phyloP scores from a whole-genome alignment of 2,888 invertebrate genomes.

The Vannuccia rotundouncinata region DNA sequence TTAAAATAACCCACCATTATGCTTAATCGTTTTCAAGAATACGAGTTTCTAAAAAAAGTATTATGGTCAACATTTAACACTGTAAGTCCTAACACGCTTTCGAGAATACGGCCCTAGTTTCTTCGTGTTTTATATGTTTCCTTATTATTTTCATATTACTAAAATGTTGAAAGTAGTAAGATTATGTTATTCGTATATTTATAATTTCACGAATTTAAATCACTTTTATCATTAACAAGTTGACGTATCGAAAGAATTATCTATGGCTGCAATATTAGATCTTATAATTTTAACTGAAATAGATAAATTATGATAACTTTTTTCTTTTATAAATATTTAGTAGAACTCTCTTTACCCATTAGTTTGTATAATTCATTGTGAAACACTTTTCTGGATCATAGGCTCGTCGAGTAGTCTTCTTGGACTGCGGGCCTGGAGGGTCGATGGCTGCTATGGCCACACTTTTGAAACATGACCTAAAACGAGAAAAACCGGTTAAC shows the following conservation, averaged over 20 bases:
- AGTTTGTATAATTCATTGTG: too few relatives aligned
- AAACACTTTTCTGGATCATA: too few relatives aligned
- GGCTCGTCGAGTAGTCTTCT: neutral
- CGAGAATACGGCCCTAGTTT: neutral
- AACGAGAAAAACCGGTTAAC: neutral
- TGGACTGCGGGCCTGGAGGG: slow-evolving; percentile 25
- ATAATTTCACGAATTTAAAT: too few relatives aligned
- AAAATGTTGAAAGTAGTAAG: too few relatives aligned
- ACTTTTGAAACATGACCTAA: neutral
- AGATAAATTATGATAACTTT: too few relatives aligned
- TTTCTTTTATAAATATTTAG: too few relatives aligned
- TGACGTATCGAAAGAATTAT: neutral
- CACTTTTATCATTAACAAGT: neutral
- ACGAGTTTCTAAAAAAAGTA: neutral
- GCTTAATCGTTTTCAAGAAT: neutral
- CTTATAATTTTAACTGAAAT: neutral
- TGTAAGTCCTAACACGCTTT: too few relatives aligned
- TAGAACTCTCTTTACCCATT: too few relatives aligned
- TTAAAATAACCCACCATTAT: neutral
- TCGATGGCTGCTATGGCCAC: neutral
- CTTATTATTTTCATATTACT: too few relatives aligned
- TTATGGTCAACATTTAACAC: neutral
- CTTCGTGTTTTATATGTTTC: too few relatives aligned
- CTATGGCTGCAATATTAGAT: neutral
- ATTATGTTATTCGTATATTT: too few relatives aligned